Base-by-base conservation (phyloP, 1,140 invertebrate species). In the Vollenhovia emeryi region DNA sequence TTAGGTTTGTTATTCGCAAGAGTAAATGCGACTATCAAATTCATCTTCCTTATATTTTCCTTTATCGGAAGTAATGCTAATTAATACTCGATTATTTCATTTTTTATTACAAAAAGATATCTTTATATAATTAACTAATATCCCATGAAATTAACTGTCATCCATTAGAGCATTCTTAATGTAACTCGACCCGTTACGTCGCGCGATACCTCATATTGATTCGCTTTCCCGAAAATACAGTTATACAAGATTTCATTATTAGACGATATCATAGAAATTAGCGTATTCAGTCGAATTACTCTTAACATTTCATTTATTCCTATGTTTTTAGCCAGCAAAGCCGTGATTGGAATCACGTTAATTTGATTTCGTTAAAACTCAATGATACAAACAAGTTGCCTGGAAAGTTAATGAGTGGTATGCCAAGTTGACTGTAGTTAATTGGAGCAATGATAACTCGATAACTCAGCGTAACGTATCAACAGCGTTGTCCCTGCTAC, bases 141-240 rank as follows among this genome's bases (percentile, higher is more conserved):
- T 45, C n/a, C 8, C 21, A 27, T 48, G 1, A 33, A 76, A 76
- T 21, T 33, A n/a, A 48, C 24, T 43, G 27, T 18, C 27, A 33
- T 62, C 27, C 30, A 76, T 33, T 48, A 7, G 33, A 48, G 11
- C 57, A 21, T 3, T 55, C 11, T 33, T 9, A 1, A 13, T 27
- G 43, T 50, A 52, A 50, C 27, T 18, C 27, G 57, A 30, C 27
- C 15, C 24, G 7, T 52, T n/a, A n/a, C n/a, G n/a, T n/a, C n/a
- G n/a, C 45, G 24, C 30, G 45, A 43, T 40, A 52, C 40, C 27
- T 30, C 1, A 15, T 62, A 66, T 36, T 30, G 11, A 18, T 50
- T 79, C 59, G 45, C 30, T 66, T 50, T 50, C 7, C 13, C 60
- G 15, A n/a, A 79, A 79, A 68, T 79, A 79, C 33, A 24, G 9